These are phyloP conservation scores for Pipistrellus pipistrellus DNA, from an alignment of 2,797 vertebrate species.

Conservation along the genomic window DNA sequence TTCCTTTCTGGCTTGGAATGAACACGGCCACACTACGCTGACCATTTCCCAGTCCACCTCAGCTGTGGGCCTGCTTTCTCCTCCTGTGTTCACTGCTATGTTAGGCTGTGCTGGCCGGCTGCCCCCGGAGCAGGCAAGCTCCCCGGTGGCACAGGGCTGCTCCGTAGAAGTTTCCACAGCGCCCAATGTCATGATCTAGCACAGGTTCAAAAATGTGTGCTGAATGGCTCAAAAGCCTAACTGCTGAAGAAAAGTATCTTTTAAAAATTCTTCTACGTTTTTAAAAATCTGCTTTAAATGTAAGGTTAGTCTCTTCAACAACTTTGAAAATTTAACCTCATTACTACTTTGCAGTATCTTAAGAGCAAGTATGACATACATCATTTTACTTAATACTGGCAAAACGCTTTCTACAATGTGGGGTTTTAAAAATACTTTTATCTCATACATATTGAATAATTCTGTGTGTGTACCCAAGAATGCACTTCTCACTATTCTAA, in stretches of 20 bases:
- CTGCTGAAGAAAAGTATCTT: background rate
- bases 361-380: constrained; percentile 7
- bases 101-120: background rate
- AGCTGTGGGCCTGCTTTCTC: background rate
- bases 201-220: background rate
- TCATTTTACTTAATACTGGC: constrained; percentile 15
- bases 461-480: background rate
- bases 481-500: background rate
- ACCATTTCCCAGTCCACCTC: background rate
- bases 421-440: constrained; percentile 32
- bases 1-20: constrained; percentile 1
- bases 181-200: background rate
- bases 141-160: background rate
- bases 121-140: background rate
- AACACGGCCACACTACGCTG: background rate
- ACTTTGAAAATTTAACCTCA: constrained; percentile 32
- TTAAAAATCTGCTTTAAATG: constrained; percentile 16
- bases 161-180: background rate
- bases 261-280: constrained; percentile 4
- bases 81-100: background rate
- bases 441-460: background rate
- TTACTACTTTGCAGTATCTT: background rate
- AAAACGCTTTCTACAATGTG: constrained; percentile 13
- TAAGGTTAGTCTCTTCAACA: constrained; percentile 7
- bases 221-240: constrained; percentile 18